A percentile compares a stretch with the other conserved stretches of the same genome.
phyloP scores from a whole-genome alignment of 2,797 vertebrate species.

The Micrastur ruficollis region DNA sequence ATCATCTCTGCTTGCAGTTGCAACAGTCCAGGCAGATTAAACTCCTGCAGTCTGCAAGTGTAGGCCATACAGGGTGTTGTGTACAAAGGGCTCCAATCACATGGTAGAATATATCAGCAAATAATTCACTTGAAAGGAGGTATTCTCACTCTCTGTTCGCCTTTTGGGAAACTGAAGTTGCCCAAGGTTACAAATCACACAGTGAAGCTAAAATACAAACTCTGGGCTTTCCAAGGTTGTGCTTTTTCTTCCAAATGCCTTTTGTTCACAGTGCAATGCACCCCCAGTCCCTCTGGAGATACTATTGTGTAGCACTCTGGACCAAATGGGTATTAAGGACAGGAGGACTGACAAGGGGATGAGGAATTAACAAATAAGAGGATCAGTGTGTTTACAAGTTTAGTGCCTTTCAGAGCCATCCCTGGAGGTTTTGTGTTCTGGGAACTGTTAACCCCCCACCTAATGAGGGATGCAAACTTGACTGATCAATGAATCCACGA shows the following conservation, averaged over 20 bases:
- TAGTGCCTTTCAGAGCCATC: not conserved
- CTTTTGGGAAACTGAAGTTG: rapidly evolving
- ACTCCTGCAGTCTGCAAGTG: not conserved
- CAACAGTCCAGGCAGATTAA: not conserved
- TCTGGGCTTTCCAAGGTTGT: not conserved
- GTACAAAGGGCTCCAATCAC: not conserved
- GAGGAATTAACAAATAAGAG: not conserved
- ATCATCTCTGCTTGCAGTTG: not conserved
- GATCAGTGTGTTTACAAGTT: not conserved
- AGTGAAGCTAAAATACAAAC: not conserved
- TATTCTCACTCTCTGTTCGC: not conserved
- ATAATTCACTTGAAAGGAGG: not conserved
- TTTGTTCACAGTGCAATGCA: not conserved
- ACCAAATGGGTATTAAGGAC: not conserved
- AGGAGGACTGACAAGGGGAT: not conserved
- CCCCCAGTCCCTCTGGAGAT: not conserved
- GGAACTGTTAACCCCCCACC: not conserved
- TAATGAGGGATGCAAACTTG: not conserved
- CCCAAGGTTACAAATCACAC: not conserved
- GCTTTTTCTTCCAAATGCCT: not conserved
- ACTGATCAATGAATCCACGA: not conserved
- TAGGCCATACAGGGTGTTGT: not conserved
- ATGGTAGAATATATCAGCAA: not conserved
- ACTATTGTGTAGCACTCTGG: not conserved
- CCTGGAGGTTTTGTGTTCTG: not conserved